Conservation (phyloP, 2,888 invertebrate genomes). For the Drosophila aldrichi region DNA sequence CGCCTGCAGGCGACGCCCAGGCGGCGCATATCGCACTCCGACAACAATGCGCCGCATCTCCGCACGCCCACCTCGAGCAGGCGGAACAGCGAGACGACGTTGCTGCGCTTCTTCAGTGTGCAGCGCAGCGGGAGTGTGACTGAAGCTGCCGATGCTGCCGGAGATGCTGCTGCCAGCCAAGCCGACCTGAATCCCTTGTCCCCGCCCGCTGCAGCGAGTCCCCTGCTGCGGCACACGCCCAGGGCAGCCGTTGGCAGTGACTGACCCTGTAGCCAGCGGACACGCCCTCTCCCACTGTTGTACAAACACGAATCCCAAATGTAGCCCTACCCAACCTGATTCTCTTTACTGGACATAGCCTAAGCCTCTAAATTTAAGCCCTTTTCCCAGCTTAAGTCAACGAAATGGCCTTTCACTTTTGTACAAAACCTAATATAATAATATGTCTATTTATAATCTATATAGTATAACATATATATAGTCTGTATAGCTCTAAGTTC, state of each 20-base stretch:
- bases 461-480: constrained; percentile 15
- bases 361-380: constrained; percentile 17
- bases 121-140: constrained; percentile 56
- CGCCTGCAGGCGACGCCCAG: constrained; percentile 68
- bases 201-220: constrained; percentile 1
- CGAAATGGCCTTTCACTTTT: constrained; percentile 7
- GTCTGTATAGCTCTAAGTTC: constrained; percentile 18
- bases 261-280: constrained; percentile 25
- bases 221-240: constrained; percentile 40
- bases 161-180: background rate
- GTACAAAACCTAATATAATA: constrained; percentile 40
- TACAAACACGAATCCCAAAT: background rate
- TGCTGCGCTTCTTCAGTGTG: constrained; percentile 84
- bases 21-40: constrained; percentile 78
- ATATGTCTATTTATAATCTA: constrained; percentile 1
- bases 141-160: constrained; percentile 20
- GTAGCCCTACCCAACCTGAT: background rate
- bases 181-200: constrained; percentile 20
- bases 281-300: background rate
- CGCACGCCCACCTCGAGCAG: constrained; percentile 83
- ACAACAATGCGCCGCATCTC: constrained; percentile 59
- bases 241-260: constrained; percentile 64
- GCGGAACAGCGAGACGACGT: constrained; percentile 84
- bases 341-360: constrained; percentile 22
- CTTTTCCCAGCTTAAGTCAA: background rate